These are phyloP conservation scores for Sphyrna mokarran DNA, from an alignment of 2,113 vertebrate genomes.

Conservation along the genomic window DNA sequence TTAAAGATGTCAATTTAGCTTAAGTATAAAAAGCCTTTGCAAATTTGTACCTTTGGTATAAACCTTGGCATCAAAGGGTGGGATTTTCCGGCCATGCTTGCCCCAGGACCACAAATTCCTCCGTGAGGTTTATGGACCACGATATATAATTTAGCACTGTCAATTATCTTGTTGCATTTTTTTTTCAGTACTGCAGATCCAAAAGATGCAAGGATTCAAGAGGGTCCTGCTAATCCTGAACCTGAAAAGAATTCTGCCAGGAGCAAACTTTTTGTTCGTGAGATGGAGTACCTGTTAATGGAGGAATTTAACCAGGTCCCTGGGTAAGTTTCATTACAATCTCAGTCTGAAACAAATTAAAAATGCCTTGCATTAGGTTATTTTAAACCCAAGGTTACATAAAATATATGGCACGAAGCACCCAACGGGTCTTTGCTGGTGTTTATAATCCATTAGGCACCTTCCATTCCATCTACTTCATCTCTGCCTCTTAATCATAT, in stretches of 20 bases:
- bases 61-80: not conserved
- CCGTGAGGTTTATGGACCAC: too few species aligned
- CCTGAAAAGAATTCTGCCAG: conserved; percentile 44
- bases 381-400: not conserved
- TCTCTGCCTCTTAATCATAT: not conserved
- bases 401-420: not conserved
- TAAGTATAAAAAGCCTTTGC: not conserved
- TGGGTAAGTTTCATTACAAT: conserved; percentile 50
- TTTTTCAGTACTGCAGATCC: not conserved
- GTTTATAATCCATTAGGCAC: not conserved
- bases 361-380: not conserved
- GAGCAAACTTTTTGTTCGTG: conserved; percentile 45
- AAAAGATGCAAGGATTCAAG: not conserved
- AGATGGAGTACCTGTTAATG: conserved; percentile 48
- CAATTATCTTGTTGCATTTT: not conserved
- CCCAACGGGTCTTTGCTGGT: not conserved
- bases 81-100: too few species aligned
- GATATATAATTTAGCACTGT: not conserved
- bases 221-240: not conserved
- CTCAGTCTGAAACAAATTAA: not conserved
- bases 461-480: not conserved
- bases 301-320: conserved; percentile 58
- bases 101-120: too few species aligned
- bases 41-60: not conserved
- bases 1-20: not conserved